Base-by-base conservation (phyloP, 92 coral and sea anemone genomes). In the Umimayanthus chanpuru region DNA sequence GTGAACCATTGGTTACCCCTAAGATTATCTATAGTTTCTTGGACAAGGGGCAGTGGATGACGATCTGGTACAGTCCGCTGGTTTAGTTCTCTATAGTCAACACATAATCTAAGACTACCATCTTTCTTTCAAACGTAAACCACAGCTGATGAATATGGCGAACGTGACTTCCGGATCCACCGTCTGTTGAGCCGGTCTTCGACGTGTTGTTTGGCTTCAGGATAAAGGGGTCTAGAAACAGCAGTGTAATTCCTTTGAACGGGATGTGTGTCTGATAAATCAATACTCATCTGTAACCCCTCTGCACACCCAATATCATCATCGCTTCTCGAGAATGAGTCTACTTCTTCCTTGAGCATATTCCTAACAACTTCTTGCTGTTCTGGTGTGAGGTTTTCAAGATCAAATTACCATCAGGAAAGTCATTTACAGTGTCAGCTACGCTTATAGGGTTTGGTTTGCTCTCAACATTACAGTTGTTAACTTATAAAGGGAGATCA, bases 111-210 rank as follows among this genome's bases (percentile, higher is more conserved):
- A 44, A 88, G 75, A 50, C 89, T 77, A 8, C 91, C 91, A 56
- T 91, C 93, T 47, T 81, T 90, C 21, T 87, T 90, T 39, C 90
- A 6, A 9, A 90, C 93, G 74, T 90, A 81, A 3, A 89, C 89
- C 16, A 85, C 89, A 2, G 88, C 84, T 44, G 85, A 84, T 14
- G 92, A 89, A 44, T 84, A 84, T 26, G 77, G 44, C 55, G 92
- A 89, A 1, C 79, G 72, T 29, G 88, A 90, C 81, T 81, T 90
- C 30, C 81, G 67, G 40, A 88, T 74, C 85, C 79, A 49, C 71
- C 88, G 81, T 39, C 80, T 39, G 73, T 91, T 88, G 67, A 91
- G 86, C 14, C 88, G 58, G 38, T 88, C 93, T 44, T 91, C 93
- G 23, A 82, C 85, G 72, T 88, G 85, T 58, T 91, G 89, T 68